Conservation (phyloP, 2,113 vertebrate species). For the Phainopepla nitens region DNA sequence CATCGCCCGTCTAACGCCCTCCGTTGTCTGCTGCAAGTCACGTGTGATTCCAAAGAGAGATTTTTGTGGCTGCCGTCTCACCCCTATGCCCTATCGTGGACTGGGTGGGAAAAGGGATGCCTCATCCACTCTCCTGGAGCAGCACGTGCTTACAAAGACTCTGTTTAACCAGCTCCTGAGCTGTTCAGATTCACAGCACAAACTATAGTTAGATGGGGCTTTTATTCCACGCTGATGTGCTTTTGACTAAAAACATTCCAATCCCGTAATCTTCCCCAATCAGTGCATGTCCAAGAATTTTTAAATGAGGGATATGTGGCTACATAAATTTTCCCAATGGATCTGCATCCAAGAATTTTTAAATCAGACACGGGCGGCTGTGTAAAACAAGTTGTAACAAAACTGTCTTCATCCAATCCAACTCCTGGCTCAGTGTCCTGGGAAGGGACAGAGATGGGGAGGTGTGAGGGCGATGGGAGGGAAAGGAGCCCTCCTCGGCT, state of each 20-base stretch:
- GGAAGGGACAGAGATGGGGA: rapidly evolving
- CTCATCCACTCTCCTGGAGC: rapidly evolving
- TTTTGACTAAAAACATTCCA: not conserved
- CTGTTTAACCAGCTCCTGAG: rapidly evolving
- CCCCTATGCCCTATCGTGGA: rapidly evolving
- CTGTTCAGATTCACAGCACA: rapidly evolving
- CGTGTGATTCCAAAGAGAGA: not conserved
- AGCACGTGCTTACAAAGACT: rapidly evolving
- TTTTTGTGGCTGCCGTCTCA: not conserved
- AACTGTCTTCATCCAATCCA: rapidly evolving
- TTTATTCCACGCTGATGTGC: not conserved
- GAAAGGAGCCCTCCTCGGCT: rapidly evolving
- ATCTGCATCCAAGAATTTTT: not conserved
- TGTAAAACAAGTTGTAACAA: not conserved
- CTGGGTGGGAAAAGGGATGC: rapidly evolving
- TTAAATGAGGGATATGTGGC: rapidly evolving
- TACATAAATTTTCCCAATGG: not conserved
- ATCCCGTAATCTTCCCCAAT: rapidly evolving
- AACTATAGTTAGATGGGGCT: not conserved
- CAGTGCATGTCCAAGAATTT: rapidly evolving
- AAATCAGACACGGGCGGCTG: rapidly evolving
- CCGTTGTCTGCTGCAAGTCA: rapidly evolving
- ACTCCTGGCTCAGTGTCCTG: rapidly evolving
- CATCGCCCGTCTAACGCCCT: rapidly evolving
- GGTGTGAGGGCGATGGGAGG: rapidly evolving